Conservation (phyloP, 2,797 vertebrate species). For the Pipistrellus pipistrellus region DNA sequence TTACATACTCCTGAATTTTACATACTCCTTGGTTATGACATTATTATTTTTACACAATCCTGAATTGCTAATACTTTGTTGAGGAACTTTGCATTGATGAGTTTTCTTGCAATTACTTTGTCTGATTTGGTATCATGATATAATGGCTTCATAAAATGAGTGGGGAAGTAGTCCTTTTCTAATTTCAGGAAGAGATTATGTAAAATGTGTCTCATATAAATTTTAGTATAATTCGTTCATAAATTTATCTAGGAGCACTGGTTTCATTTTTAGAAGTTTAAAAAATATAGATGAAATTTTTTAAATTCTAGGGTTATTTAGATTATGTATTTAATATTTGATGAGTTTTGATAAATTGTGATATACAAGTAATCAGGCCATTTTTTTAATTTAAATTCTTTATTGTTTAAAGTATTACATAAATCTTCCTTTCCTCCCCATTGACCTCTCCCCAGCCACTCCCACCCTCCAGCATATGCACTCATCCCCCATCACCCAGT, state of each 20-base stretch:
- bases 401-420: too few relatives aligned
- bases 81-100: slow-evolving; percentile 8
- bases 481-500: too few relatives aligned
- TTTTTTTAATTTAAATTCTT: neutral
- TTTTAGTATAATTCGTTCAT: neutral
- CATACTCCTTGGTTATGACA: neutral
- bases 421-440: too few relatives aligned
- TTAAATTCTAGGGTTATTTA: neutral
- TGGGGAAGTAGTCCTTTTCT: neutral
- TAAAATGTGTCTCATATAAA: neutral
- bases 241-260: neutral
- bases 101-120: slow-evolving; percentile 35
- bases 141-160: neutral
- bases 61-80: slow-evolving; percentile 54
- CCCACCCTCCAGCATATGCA: too few relatives aligned
- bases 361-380: slow-evolving; percentile 2
- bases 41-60: slow-evolving; percentile 24
- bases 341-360: slow-evolving; percentile 28
- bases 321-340: neutral
- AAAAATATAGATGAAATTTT: neutral
- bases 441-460: too few relatives aligned
- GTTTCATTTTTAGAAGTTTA: slow-evolving; percentile 19
- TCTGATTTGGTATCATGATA: neutral
- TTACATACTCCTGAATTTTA: neutral
- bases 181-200: neutral